Evolutionary conservation across 2,113 vertebrate genomes (phyloP).

Genomic region (Pseudorhombus dupliciocellatus): DNA sequence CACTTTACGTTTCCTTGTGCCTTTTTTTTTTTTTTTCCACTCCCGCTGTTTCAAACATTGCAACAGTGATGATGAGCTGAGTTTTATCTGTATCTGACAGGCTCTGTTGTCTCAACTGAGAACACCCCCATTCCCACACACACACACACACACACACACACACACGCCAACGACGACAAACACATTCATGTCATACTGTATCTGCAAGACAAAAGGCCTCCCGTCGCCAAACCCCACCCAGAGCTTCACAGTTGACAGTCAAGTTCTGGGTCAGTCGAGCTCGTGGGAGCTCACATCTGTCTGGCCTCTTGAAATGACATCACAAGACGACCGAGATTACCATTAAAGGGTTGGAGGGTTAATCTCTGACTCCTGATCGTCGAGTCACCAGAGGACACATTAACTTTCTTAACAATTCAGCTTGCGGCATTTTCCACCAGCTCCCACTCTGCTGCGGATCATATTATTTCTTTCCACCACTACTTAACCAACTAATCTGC

Average conservation of each 20-base stretch:
- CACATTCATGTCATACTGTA: slow-evolving; percentile 51
- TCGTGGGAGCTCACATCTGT: slow-evolving; percentile 53
- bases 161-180: slow-evolving; percentile 22
- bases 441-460: slow-evolving; percentile 37
- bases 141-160: neutral
- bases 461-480: slow-evolving; percentile 18
- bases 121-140: neutral
- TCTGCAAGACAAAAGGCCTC: slow-evolving; percentile 41
- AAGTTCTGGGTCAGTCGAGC: slow-evolving; percentile 58
- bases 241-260: slow-evolving; percentile 64
- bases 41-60: slow-evolving; percentile 37
- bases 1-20: slow-evolving; percentile 61
- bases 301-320: slow-evolving; percentile 48
- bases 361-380: slow-evolving; percentile 19
- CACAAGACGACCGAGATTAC: slow-evolving; percentile 67
- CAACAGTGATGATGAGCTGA: slow-evolving; percentile 16
- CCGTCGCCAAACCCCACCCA: slow-evolving; percentile 43
- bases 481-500: neutral
- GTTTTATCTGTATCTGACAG: slow-evolving; percentile 6
- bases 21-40: slow-evolving; percentile 26
- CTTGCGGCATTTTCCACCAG: slow-evolving; percentile 33
- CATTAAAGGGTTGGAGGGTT: slow-evolving; percentile 38
- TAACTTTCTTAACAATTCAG: neutral
- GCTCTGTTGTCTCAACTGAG: slow-evolving; percentile 18
- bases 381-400: neutral